Evolutionary conservation across 2,797 vertebrate genomes (phyloP).

Genomic region (Nothura maculosa): DNA sequence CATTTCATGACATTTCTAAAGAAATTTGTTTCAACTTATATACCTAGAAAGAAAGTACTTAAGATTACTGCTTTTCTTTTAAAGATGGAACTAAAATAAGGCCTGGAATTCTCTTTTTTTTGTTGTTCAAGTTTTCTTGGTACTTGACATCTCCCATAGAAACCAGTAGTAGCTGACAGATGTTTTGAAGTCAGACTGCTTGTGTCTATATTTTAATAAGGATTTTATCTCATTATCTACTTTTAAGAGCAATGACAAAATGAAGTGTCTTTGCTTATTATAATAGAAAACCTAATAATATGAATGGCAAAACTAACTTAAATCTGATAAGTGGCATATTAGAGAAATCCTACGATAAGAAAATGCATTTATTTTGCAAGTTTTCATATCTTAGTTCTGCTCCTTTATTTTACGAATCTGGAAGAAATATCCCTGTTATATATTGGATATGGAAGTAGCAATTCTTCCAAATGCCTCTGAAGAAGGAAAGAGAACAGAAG

Average conservation of each 20-base stretch:
- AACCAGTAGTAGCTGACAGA: neutral
- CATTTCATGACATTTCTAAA: neutral
- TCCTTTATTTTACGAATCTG: neutral
- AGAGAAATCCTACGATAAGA: neutral
- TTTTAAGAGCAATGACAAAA: neutral
- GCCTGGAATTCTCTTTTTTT: neutral
- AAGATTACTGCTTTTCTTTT: neutral
- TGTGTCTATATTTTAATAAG: neutral
- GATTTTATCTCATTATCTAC: neutral
- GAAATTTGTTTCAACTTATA: neutral
- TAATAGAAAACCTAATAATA: neutral
- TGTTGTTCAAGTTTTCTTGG: neutral
- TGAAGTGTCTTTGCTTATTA: neutral
- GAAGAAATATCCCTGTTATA: neutral
- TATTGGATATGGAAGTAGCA: neutral
- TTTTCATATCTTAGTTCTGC: neutral
- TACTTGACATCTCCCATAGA: neutral
- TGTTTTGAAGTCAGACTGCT: neutral
- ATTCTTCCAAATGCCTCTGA: neutral
- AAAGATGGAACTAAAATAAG: neutral
- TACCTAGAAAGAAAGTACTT: neutral
- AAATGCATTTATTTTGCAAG: neutral
- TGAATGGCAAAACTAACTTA: neutral
- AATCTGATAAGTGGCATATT: neutral
- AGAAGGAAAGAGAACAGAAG: neutral